These are phyloP conservation scores for Zaprionus inermis DNA, from an alignment of 1,140 invertebrate genomes.

Conservation along the genomic window DNA sequence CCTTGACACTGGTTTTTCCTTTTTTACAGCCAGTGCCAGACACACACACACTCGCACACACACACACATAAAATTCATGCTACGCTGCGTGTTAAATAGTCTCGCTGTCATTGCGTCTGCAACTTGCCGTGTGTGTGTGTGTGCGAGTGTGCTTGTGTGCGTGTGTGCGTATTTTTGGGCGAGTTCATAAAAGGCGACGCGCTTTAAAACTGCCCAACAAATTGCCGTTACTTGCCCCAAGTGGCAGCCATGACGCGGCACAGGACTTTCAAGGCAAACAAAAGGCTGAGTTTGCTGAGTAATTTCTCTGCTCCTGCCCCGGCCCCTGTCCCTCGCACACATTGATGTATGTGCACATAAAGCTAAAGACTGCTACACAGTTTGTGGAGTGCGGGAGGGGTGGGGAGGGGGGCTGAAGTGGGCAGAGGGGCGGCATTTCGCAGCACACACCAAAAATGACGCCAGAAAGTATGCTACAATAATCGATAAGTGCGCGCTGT, in stretches of 20 bases:
- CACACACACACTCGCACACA: conserved; percentile 9
- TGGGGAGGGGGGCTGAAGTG: neutral
- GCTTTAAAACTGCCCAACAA: conserved; percentile 53
- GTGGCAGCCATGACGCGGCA: conserved; percentile 61
- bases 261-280: neutral
- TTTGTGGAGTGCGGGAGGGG: neutral
- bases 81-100: conserved; percentile 80
- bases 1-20: conserved; percentile 84
- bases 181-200: conserved; percentile 33
- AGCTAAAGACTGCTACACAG: conserved; percentile 2
- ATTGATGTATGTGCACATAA: conserved; percentile 15
- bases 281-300: conserved; percentile 25
- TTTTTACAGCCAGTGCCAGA: conserved; percentile 18
- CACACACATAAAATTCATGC: conserved; percentile 67
- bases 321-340: neutral
- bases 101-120: conserved; percentile 65
- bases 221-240: conserved; percentile 64
- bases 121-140: conserved; percentile 37
- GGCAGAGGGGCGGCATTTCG: neutral
- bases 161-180: conserved; percentile 3
- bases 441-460: conserved; percentile 40
- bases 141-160: neutral
- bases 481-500: conserved; percentile 61
- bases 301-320: conserved; percentile 18
- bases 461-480: conserved; percentile 78